Evolutionary conservation across 2,888 invertebrate genomes (phyloP), one percentile per base, ranked within the genome.

Genomic region (Scaptomyza tumidula): DNA sequence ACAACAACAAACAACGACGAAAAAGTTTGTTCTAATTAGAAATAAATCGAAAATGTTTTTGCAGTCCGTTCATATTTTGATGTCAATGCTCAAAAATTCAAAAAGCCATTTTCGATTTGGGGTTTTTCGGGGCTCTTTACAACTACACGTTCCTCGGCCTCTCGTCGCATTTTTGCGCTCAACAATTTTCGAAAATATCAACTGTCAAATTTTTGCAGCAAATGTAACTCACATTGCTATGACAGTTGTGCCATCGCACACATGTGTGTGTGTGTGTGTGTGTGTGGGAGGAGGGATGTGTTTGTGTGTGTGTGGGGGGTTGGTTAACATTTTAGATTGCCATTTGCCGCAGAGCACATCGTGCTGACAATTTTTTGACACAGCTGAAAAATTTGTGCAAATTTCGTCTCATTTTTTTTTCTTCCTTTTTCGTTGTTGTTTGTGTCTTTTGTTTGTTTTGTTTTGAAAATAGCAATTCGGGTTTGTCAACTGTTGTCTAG

Each of bases 171-270:
- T 71, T 75, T 65, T 61, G 71, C 71, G 61, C 54, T 65, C 74
- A 69, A 78, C 82, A 82, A 86, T 82, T 86, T 84, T 84, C 82
- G 1, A 82, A 89, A 90, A 90, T 90, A 88, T 90, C 90, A 89
- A 82, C 80, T 91, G 91, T 90, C 90, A 89, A 86, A 90, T 90
- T 90, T 88, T 90, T 77, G 76, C 81, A 63, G 82, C 78, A 79
- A 84, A 82, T 83, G 83, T 89, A 81, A 85, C 81, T 87, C 87
- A 78, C 80, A 90, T 82, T 80, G 65, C 79, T 76, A 67, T 83
- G 88, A 83, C 79, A 66, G 62, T 77, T 70, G 41, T 41, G 57
- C 46, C 59, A 52, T 53, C 59, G 50, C 70, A 71, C 46, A 48
- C 46, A 13, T 53, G 41, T 33, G 57, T 59, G 45, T 37, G 55